Evolutionary conservation across 2,113 vertebrate genomes (phyloP).

Genomic region (Gallinago paraguaiae): DNA sequence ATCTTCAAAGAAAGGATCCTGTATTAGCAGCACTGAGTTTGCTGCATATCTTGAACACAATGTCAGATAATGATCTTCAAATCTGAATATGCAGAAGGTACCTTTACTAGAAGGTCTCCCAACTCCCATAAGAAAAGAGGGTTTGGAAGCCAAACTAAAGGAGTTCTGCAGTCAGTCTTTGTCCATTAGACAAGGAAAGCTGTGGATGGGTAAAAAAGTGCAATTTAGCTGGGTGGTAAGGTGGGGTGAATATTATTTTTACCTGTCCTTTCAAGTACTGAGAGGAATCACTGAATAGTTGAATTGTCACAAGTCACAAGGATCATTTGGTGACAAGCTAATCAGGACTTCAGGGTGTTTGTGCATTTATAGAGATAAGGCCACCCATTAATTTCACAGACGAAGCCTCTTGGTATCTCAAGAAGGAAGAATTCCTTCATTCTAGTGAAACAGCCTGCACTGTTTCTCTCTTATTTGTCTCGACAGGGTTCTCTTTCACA

Average conservation of each 20-base stretch:
- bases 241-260: neutral
- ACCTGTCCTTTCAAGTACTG: neutral
- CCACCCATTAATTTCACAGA: neutral
- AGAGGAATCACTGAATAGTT: neutral
- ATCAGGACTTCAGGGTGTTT: neutral
- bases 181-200: neutral
- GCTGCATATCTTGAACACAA: neutral
- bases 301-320: neutral
- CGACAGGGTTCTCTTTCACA: neutral
- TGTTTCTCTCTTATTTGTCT: neutral
- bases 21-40: neutral
- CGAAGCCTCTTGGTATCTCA: neutral
- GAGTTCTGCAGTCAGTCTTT: neutral
- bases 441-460: neutral
- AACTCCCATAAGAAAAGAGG: neutral
- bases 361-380: neutral
- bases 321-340: neutral
- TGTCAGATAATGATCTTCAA: neutral
- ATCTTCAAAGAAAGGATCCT: neutral
- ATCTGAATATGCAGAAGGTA: neutral
- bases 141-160: neutral
- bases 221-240: neutral
- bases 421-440: neutral
- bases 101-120: neutral
- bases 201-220: neutral